A percentile compares a stretch with the other conserved stretches of the same genome.
Conservation (phyloP, 1,140 invertebrate species). For the Ceratoteleas bidentatus region DNA sequence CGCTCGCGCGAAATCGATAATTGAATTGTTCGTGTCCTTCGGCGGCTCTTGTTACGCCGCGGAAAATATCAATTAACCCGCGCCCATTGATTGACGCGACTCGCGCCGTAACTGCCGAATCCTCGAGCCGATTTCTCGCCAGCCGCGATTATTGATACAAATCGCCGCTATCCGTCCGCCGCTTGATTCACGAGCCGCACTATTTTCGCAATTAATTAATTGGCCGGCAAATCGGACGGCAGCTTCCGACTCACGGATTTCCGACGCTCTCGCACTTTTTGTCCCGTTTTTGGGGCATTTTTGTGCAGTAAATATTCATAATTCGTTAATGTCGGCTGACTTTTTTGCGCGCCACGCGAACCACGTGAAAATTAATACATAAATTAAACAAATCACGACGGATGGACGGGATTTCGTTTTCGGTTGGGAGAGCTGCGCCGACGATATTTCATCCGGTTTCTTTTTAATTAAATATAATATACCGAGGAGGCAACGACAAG, state of each 20-base stretch:
- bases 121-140: slow-evolving; percentile 14
- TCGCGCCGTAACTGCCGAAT: slow-evolving; percentile 15
- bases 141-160: slow-evolving; percentile 28
- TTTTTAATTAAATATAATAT: slow-evolving; percentile 57
- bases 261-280: too few species aligned
- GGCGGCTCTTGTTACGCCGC: slow-evolving; percentile 42
- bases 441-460: slow-evolving; percentile 29
- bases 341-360: slow-evolving; percentile 23
- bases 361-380: slow-evolving; percentile 26
- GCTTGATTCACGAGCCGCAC: slow-evolving; percentile 17
- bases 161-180: slow-evolving; percentile 16
- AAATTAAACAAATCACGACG: slow-evolving; percentile 38
- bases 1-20: slow-evolving; percentile 56
- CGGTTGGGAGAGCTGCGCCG: slow-evolving; percentile 12
- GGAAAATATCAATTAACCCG: slow-evolving; percentile 59
- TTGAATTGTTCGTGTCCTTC: slow-evolving; percentile 59
- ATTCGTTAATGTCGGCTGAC: slow-evolving; percentile 34
- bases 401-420: slow-evolving; percentile 23
- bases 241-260: too few species aligned
- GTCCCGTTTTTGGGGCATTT: slow-evolving; percentile 6
- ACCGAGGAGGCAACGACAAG: slow-evolving; percentile 47
- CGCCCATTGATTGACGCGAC: slow-evolving; percentile 43
- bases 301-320: slow-evolving; percentile 18
- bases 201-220: slow-evolving; percentile 27
- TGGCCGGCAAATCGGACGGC: too few species aligned